These are phyloP conservation scores for Pseudoatta argentina DNA, from an alignment of 1,140 invertebrate genomes.

Conservation along the genomic window DNA sequence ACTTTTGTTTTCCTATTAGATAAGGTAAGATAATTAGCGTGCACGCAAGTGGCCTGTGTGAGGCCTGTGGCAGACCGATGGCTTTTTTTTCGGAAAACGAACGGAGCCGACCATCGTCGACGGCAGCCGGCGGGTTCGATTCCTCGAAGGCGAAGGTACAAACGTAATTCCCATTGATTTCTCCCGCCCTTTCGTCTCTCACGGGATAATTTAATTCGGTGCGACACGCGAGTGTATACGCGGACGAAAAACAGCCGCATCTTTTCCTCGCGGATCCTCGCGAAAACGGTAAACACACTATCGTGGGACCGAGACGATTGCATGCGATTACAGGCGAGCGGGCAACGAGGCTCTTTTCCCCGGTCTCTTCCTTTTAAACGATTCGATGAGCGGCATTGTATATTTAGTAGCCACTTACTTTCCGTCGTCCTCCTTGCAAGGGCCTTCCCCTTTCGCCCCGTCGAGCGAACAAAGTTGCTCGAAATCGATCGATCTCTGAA, in stretches of 20 bases:
- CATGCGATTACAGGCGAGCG: constrained; percentile 28
- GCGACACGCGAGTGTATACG: constrained; percentile 37
- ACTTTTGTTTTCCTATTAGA: constrained; percentile 74
- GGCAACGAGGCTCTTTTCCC: constrained; percentile 27
- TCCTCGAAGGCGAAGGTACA: constrained; percentile 45
- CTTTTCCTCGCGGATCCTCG: constrained; percentile 28
- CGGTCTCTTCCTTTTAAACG: constrained; percentile 44
- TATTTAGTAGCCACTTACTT: constrained; percentile 74
- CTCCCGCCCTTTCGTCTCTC: background rate
- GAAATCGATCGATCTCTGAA: constrained; percentile 79
- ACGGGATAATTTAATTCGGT: constrained; percentile 30
- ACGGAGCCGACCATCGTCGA: background rate
- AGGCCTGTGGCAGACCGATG: background rate
- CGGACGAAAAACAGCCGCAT: constrained; percentile 20
- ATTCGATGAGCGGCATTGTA: constrained; percentile 69
- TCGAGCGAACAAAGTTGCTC: constrained; percentile 57
- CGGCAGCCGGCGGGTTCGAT: constrained; percentile 14
- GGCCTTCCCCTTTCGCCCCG: background rate
- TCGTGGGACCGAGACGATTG: constrained; percentile 24
- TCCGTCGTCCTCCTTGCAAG: constrained; percentile 51
- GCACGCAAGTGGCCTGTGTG: constrained; percentile 1
- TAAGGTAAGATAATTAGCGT: constrained; percentile 69
- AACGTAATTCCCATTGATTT: constrained; percentile 33
- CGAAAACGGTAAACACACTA: constrained; percentile 40
- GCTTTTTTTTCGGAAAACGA: background rate